Conservation (phyloP, 2,113 vertebrate genomes). For the Leucoraja erinaceus region DNA sequence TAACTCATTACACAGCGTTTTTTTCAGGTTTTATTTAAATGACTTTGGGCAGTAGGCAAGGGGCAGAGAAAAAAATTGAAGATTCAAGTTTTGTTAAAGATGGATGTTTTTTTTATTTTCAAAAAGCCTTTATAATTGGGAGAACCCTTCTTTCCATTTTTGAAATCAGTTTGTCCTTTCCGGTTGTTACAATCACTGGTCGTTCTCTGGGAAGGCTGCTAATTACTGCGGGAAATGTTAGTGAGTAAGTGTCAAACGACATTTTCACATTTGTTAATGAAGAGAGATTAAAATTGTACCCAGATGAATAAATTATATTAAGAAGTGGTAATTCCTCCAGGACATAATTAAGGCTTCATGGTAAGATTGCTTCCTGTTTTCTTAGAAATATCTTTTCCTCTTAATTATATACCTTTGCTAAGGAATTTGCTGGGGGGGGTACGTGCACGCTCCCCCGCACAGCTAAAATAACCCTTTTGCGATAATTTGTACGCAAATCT, state of each 20-base stretch:
- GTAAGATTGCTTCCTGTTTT: constrained; percentile 3
- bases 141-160: constrained; percentile 6
- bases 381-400: constrained; percentile 10
- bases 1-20: background rate
- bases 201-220: constrained; percentile 36
- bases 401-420: background rate
- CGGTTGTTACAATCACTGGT: constrained; percentile 15
- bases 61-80: background rate
- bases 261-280: constrained; percentile 18
- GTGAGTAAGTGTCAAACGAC: constrained; percentile 20
- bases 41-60: background rate
- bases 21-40: background rate
- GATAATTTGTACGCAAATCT: constrained; percentile 8
- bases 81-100: constrained; percentile 8
- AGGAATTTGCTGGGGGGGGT: constrained; percentile 35
- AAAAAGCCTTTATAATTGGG: constrained; percentile 7
- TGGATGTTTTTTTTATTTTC: constrained; percentile 30
- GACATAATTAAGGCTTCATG: constrained; percentile 21
- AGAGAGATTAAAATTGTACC: constrained; percentile 32
- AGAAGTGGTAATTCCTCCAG: constrained; percentile 34
- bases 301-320: constrained; percentile 37
- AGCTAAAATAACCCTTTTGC: background rate
- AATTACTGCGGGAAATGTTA: constrained; percentile 26
- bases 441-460: background rate
- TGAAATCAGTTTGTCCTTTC: constrained; percentile 36